Percentiles rank a stretch among this genome's conserved stretches.
Evolutionary conservation across 2,888 invertebrate genomes (phyloP).

Genomic region (Aethes cnicana): DNA sequence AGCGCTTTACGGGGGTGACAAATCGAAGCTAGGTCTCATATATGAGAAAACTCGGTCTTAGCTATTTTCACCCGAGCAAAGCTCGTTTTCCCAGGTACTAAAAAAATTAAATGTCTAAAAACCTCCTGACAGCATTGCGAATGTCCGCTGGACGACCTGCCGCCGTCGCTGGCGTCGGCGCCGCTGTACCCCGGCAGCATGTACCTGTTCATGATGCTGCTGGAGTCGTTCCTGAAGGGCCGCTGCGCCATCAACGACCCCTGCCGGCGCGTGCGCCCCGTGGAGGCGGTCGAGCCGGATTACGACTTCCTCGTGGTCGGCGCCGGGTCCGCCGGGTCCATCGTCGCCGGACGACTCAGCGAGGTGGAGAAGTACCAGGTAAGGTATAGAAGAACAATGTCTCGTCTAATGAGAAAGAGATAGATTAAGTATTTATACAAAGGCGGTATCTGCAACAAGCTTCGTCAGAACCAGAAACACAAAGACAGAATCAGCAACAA

Average conservation of each 20-base stretch:
- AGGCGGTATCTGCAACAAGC: too few species aligned
- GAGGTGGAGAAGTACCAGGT: constrained; percentile 78
- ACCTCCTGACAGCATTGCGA: constrained; percentile 55
- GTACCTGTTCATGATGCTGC: constrained; percentile 82
- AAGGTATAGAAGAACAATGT: constrained; percentile 33
- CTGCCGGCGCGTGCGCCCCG: constrained; percentile 77
- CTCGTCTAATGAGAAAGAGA: too few species aligned
- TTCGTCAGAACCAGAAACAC: too few species aligned
- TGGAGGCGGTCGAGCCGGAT: constrained; percentile 50
- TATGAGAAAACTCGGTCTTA: too few species aligned
- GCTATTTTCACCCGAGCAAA: too few species aligned
- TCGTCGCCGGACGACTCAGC: constrained; percentile 83
- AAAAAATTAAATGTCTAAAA: too few species aligned
- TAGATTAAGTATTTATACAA: too few species aligned
- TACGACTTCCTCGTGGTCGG: constrained; percentile 86
- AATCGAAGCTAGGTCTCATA: too few species aligned
- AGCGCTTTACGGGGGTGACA: too few species aligned
- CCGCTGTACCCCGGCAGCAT: constrained; percentile 75
- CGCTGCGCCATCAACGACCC: constrained; percentile 76
- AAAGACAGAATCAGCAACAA: too few species aligned
- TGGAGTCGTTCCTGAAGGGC: constrained; percentile 81
- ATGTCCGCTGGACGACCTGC: constrained; percentile 76
- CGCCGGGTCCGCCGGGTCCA: constrained; percentile 84
- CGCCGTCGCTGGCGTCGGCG: constrained; percentile 70
- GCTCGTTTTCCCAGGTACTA: too few species aligned